Conservation (phyloP, 1,140 invertebrate species). For the Kradibia gibbosae region DNA sequence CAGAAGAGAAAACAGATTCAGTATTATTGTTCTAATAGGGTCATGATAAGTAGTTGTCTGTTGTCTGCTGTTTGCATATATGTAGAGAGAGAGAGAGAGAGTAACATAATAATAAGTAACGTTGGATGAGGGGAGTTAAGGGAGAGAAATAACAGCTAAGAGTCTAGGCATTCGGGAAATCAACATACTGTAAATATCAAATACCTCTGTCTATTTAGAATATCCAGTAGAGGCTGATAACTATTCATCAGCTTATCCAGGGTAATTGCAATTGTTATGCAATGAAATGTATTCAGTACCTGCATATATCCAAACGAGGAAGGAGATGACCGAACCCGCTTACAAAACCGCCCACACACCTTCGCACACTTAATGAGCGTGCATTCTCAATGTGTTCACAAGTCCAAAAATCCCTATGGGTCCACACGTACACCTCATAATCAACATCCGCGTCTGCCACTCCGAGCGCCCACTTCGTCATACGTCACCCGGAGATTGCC, state of each 20-base stretch:
- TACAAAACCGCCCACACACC: neutral
- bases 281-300: constrained; percentile 38
- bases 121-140: neutral
- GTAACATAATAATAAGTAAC: neutral
- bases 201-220: constrained; percentile 52
- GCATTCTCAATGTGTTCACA: neutral
- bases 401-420: neutral
- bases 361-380: neutral
- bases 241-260: constrained; percentile 58
- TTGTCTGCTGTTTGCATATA: no score
- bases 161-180: constrained; percentile 49
- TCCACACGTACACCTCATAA: neutral
- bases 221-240: constrained; percentile 52
- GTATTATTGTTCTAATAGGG: neutral
- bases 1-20: neutral
- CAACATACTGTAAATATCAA: constrained; percentile 49
- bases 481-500: neutral
- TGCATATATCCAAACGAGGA: neutral
- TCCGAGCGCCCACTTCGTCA: neutral
- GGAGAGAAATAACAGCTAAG: neutral
- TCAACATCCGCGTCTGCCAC: neutral
- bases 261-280: constrained; percentile 57
- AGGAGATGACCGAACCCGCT: neutral
- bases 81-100: constrained; percentile 3
- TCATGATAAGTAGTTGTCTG: no score